A percentile compares a stretch with the other conserved stretches of the same genome.
These are phyloP conservation scores for Dilophus febrilis DNA, from an alignment of 2,888 invertebrate species.

Conservation along the genomic window DNA sequence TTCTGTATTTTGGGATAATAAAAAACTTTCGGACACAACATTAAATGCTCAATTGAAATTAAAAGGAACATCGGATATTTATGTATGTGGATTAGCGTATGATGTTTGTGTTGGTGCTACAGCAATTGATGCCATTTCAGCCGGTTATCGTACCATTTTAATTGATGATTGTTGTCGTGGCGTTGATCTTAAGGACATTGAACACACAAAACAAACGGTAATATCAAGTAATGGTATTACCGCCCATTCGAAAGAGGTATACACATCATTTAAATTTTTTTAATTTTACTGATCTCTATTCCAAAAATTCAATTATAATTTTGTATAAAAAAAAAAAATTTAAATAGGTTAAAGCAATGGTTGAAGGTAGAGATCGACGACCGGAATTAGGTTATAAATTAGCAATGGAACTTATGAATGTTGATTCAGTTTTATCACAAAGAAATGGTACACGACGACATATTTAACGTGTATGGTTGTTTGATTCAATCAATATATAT, in stretches of 20 bases:
- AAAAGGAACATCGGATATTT: constrained; percentile 76
- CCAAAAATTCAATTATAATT: too few relatives aligned
- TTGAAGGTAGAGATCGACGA: constrained; percentile 69
- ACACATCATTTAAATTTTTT: too few relatives aligned
- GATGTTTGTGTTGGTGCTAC: constrained; percentile 67
- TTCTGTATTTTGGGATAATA: constrained; percentile 97
- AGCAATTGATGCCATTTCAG: constrained; percentile 72
- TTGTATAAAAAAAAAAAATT: too few relatives aligned
- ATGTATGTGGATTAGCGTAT: constrained; percentile 86
- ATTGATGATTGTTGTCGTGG: constrained; percentile 85
- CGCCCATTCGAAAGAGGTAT: constrained; percentile 55
- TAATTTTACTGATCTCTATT: too few relatives aligned
- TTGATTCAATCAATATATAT: too few relatives aligned
- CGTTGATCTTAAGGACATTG: constrained; percentile 70
- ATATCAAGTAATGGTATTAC: constrained; percentile 63
- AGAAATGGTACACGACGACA: too few relatives aligned
- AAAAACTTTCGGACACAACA: constrained; percentile 73
- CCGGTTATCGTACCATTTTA: constrained; percentile 75
- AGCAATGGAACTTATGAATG: constrained; percentile 65
- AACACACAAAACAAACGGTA: constrained; percentile 60
- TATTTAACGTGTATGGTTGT: too few relatives aligned
- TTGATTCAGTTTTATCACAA: too few relatives aligned
- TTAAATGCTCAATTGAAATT: constrained; percentile 62
- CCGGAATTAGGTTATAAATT: constrained; percentile 79
- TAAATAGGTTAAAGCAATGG: constrained; percentile 63